These are phyloP conservation scores for Orthosia gothica DNA, from an alignment of 2,888 invertebrate species.

Conservation along the genomic window DNA sequence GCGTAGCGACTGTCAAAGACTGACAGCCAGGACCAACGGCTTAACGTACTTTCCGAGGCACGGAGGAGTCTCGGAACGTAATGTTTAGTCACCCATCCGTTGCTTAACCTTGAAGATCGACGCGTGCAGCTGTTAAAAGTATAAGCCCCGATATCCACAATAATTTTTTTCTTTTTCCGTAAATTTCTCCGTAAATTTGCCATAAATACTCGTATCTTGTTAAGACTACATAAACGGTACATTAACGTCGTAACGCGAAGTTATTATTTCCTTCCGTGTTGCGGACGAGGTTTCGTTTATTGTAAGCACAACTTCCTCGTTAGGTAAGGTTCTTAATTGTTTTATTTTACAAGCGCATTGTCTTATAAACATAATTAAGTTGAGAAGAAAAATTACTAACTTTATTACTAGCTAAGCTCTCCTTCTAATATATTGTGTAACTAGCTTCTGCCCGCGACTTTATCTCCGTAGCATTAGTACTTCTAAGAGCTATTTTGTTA, in stretches of 20 bases:
- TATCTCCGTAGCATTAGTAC: too few species aligned
- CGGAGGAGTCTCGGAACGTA: too few species aligned
- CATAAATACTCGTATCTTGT: conserved; percentile 6
- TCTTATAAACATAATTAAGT: neutral
- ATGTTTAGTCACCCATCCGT: too few species aligned
- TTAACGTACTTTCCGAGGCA: too few species aligned
- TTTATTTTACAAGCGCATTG: conserved; percentile 4
- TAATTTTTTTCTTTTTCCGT: too few species aligned
- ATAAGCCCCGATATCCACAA: too few species aligned
- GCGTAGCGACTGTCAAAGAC: too few species aligned
- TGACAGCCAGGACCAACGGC: too few species aligned
- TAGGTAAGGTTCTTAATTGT: conserved; percentile 25
- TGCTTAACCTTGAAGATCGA: neutral
- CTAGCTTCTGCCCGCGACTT: too few species aligned
- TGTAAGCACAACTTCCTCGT: conserved; percentile 16
- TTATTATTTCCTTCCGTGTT: conserved; percentile 38
- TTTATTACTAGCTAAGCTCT: neutral
- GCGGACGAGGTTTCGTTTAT: conserved; percentile 28
- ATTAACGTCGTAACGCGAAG: conserved; percentile 25
- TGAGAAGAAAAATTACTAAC: neutral
- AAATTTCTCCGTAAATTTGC: neutral
- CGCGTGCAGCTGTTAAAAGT: too few species aligned
- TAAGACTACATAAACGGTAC: neutral
- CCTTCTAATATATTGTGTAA: neutral
- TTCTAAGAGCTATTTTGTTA: too few species aligned